Base-by-base conservation (phyloP, 2,888 invertebrate genomes). In the Pinctada fucata region DNA sequence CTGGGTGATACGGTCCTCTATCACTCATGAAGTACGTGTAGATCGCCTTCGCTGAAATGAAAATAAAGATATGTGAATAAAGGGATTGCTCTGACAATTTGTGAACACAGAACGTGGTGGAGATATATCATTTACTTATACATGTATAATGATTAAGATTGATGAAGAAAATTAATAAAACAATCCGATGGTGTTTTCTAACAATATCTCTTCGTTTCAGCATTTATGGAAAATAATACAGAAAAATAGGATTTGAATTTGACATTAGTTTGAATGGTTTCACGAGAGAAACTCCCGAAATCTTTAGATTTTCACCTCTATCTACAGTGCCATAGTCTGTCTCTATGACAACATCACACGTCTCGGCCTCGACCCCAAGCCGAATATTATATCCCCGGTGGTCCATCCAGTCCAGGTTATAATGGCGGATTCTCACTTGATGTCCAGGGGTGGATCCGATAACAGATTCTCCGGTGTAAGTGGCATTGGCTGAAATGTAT, bases 371-470 rank as follows among this genome's bases (percentile, higher is more conserved):
- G n/a, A 51, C 52, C 2, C 52, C 4, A 16, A 71, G n/a, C 45
- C 71, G 13, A 2, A 71, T 71, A 71, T 71, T 71, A 52, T 71
- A 71, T 16, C 71, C 71, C 8, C 52, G 71, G 52, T 52, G 52
- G 51, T 71, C 71, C n/a, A 71, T 51, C 71, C 71, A 52, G 51
- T 71, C 71, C 50, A 71, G 52, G 5, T 71, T 71, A 16, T 71
- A 71, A 71, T 71, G 52, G 52, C 52, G 50, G 4, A 71, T 45
- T 16, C 71, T 51, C 6, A 71, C 51, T n/a, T 50, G 16, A 3
- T n/a, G n/a, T 45, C 45, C 8, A 2, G 13, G 31, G 5, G n/a
- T 16, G n/a, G 31, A 45, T 3, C 69, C 50, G 16, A 69, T 6
- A 5, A 71, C 51, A 31, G 71, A 51, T 13, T 71, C 71, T 1